Base-by-base conservation (phyloP, 2,888 invertebrate species). In the Cantharis rufa region DNA sequence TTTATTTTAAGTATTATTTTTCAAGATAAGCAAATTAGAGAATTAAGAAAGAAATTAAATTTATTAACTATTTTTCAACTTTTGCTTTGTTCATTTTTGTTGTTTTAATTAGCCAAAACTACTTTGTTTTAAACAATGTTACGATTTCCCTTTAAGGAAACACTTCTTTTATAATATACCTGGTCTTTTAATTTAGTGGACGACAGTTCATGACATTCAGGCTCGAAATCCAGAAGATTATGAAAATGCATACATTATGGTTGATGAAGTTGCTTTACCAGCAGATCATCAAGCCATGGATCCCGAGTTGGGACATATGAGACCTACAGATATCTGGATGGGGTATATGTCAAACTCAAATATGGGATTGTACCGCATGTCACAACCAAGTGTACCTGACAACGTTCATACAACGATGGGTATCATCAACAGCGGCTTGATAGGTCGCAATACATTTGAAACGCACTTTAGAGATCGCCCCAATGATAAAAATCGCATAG, bases 181-280 rank as follows among this genome's bases (percentile, higher is more conserved):
- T 24, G 7, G 1, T 24, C 24, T 32, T 21, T 72, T 18, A 16
- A 69, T 78, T 0, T 27, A 95, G 94, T 98, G 96, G 96, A 96
- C 96, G 9, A 96, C 96, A 86, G 93, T 98, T 72, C 98, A 98
- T 88, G 97, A 98, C 86, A 96, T 98, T 80, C 96, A 97, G 89
- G 93, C 94, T 64, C 88, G 87, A 74, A 90, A 90, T 5, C 84
- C 86, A 10, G 85, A 88, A 13, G 89, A 90, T 15, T 88, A 88
- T 27, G 85, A 86, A 62, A 87, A 89, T 27, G 85, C 86, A 66
- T 88, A 82, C 66, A 80, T 81, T 1, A 82, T 81, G 63, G 82
- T 84, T 11, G 84, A 87, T 3, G 86, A 86, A 78, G 75, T 63
- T 16, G 79, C 18, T 71, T 74, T 74, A 10, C 75, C 76, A n/a